These are phyloP conservation scores for Montipora cactus DNA, from an alignment of 64 coral and sea anemone genomes.

Conservation along the genomic window DNA sequence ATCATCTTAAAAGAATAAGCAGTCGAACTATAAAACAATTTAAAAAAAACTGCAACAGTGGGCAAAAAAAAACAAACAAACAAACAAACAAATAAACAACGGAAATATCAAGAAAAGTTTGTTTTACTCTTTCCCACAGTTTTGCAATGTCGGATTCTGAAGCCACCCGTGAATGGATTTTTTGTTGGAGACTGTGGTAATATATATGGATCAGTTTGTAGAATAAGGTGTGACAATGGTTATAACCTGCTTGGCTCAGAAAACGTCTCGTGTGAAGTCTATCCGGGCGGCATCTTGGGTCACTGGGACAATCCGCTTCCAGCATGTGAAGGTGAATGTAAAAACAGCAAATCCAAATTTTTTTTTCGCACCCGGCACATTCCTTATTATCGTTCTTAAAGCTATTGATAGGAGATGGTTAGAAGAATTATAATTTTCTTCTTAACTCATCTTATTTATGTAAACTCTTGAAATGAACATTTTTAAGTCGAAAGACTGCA, in stretches of 20 bases:
- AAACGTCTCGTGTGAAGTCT: background rate
- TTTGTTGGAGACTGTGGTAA: conserved; percentile 44
- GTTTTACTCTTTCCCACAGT: background rate
- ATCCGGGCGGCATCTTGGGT: conserved; percentile 6
- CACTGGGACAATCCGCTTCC: conserved; percentile 43
- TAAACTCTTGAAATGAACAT: too few relatives aligned
- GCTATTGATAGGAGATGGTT: too few relatives aligned
- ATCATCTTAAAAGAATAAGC: too few relatives aligned
- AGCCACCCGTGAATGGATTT: conserved; percentile 43
- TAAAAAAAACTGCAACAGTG: too few relatives aligned
- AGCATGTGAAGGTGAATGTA: conserved; percentile 38
- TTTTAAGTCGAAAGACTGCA: too few relatives aligned
- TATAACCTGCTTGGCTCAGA: conserved; percentile 59
- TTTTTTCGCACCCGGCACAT: too few relatives aligned
- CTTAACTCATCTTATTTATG: background rate
- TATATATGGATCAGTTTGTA: background rate
- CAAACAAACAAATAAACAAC: too few relatives aligned
- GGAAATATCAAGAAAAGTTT: background rate
- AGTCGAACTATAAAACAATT: too few relatives aligned
- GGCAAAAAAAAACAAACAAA: too few relatives aligned
- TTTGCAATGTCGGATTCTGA: conserved; percentile 15
- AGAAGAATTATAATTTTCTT: too few relatives aligned
- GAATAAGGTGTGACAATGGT: conserved; percentile 52
- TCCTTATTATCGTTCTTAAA: too few relatives aligned
- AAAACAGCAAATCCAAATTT: background rate